A percentile compares a stretch with the other conserved stretches of the same genome.
Evolutionary conservation across 2,797 vertebrate genomes (phyloP).

Genomic region (Siniperca undulata): DNA sequence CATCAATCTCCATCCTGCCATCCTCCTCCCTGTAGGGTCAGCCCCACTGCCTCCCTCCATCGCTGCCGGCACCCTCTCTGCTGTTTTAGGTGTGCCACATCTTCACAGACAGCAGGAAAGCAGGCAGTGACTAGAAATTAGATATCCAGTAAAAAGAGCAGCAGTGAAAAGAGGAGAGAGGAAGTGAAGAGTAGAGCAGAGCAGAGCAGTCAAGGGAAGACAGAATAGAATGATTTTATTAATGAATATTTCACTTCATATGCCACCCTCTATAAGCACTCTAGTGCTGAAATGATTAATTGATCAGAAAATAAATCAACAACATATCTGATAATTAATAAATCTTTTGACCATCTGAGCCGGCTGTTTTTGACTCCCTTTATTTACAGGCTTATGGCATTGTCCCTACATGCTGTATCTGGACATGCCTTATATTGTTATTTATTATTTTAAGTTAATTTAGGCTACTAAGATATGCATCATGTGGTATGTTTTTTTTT

Average conservation of each 20-base stretch:
- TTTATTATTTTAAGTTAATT: not conserved
- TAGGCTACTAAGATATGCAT: not conserved
- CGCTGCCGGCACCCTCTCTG: slow-evolving; percentile 44
- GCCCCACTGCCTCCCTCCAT: slow-evolving; percentile 52
- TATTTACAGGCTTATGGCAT: not conserved
- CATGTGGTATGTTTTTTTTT: not conserved
- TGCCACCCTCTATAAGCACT: not conserved
- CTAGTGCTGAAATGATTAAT: not conserved
- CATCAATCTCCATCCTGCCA: slow-evolving; percentile 81
- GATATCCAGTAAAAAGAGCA: slow-evolving; percentile 48
- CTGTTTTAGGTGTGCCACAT: slow-evolving; percentile 71
- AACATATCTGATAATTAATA: not conserved
- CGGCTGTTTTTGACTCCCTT: not conserved
- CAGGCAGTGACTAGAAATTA: slow-evolving; percentile 54
- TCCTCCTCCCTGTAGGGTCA: slow-evolving; percentile 73
- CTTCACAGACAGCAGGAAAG: slow-evolving; percentile 60
- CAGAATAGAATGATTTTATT: slow-evolving; percentile 1
- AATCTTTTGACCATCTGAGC: not conserved
- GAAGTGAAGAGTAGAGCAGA: not conserved
- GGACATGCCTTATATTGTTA: not conserved
- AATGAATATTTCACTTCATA: slow-evolving; percentile 35
- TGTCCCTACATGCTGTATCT: not conserved
- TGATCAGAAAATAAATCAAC: not conserved
- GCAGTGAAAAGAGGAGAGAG: not conserved
- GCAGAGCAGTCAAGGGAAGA: slow-evolving; percentile 7